Evolutionary conservation across 2,888 invertebrate species (phyloP).

Genomic region (Cephus rjabovi): DNA sequence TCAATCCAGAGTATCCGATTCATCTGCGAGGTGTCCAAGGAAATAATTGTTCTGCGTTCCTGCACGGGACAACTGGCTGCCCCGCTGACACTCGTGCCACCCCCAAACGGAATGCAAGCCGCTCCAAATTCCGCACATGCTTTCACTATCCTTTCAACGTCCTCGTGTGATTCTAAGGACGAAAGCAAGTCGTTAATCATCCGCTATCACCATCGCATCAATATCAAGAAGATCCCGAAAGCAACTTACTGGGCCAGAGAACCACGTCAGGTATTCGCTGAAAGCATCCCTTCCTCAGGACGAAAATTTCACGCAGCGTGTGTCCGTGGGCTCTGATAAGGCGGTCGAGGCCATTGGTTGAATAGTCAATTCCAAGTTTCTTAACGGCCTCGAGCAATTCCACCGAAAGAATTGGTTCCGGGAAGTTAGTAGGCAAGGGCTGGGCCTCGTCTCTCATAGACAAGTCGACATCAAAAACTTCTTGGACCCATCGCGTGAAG

Average conservation of each 20-base stretch:
- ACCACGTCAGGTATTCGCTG: constrained; percentile 93
- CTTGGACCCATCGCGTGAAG: constrained; percentile 83
- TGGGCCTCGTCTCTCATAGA: constrained; percentile 66
- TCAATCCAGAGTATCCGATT: constrained; percentile 96
- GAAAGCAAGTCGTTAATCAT: neutral
- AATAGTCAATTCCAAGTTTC: constrained; percentile 71
- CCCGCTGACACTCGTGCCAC: constrained; percentile 93
- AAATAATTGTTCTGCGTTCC: constrained; percentile 85
- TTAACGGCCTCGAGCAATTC: constrained; percentile 73
- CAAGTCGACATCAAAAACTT: constrained; percentile 78
- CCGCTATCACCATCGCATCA: neutral
- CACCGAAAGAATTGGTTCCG: constrained; percentile 74
- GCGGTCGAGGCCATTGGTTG: constrained; percentile 84
- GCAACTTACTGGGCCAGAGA: constrained; percentile 84
- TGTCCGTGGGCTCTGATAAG: constrained; percentile 93
- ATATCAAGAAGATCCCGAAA: neutral
- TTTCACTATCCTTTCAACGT: constrained; percentile 84
- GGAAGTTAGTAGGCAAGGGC: constrained; percentile 73
- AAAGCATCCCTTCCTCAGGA: constrained; percentile 79
- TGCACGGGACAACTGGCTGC: constrained; percentile 85
- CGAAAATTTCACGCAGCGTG: constrained; percentile 89
- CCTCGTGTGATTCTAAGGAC: constrained; percentile 75
- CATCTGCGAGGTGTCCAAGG: constrained; percentile 96
- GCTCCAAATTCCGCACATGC: constrained; percentile 80
- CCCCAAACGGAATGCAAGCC: constrained; percentile 93